Evolutionary conservation across 2,888 invertebrate species (phyloP).

Genomic region (Heliconius sara): DNA sequence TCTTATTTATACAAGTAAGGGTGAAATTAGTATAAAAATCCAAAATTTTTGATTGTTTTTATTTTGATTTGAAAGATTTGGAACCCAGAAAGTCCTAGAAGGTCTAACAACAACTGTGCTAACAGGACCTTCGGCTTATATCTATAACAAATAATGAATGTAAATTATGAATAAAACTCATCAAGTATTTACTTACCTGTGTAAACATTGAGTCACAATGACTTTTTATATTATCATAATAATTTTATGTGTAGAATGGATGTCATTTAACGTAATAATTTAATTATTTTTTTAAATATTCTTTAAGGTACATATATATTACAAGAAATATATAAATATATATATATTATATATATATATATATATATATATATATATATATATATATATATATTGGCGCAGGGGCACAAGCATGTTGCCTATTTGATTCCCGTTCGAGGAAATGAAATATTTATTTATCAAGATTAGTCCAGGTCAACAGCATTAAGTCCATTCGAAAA

Average conservation of each 20-base stretch:
- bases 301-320: background rate
- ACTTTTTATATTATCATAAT: constrained; percentile 23
- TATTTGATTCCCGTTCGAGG: no score
- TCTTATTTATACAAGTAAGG: no score
- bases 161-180: constrained; percentile 25
- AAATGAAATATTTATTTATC: no score
- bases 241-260: background rate
- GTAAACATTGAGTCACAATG: constrained; percentile 34
- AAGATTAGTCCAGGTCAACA: no score
- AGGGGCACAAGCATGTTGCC: background rate
- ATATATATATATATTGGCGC: no score
- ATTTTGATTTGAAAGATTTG: background rate
- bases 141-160: constrained; percentile 1
- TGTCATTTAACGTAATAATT: constrained; percentile 17
- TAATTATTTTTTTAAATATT: background rate
- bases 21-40: no score
- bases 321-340: no score
- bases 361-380: no score
- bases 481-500: no score
- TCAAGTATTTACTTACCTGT: constrained; percentile 33
- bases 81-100: background rate
- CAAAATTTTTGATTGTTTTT: no score
- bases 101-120: background rate
- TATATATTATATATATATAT: no score
- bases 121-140: background rate